A percentile compares a stretch with the other conserved stretches of the same genome.
These are phyloP conservation scores for Nomada fucata DNA, from an alignment of 2,888 invertebrate species.

Conservation along the genomic window DNA sequence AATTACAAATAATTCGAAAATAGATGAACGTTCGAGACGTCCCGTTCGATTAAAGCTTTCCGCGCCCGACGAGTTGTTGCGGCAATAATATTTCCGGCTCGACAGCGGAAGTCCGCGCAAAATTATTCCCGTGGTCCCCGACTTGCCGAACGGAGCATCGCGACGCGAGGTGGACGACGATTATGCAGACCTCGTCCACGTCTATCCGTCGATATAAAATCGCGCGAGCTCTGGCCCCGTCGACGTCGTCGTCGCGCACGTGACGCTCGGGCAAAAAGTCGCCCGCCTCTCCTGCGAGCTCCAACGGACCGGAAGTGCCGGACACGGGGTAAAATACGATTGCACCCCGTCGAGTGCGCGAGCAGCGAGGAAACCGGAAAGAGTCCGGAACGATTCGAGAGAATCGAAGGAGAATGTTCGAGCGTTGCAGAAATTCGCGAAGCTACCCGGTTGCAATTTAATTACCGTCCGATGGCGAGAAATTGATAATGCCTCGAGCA, in stretches of 20 bases:
- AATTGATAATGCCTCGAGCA: constrained; percentile 3
- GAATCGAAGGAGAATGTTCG: background rate
- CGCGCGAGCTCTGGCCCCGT: constrained; percentile 37
- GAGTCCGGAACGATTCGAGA: background rate
- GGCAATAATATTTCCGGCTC: background rate
- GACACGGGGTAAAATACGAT: constrained; percentile 72
- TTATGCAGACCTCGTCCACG: constrained; percentile 43
- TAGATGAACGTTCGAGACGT: too few species aligned
- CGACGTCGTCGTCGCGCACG: constrained; percentile 50
- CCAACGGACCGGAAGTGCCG: constrained; percentile 66
- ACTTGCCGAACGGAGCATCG: constrained; percentile 42
- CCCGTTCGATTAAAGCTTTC: too few species aligned
- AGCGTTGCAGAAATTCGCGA: constrained; percentile 15
- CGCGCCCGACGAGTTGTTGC: too few species aligned
- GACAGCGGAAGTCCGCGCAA: background rate
- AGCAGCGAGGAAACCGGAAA: constrained; percentile 18
- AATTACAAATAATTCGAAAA: too few species aligned
- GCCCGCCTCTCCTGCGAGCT: constrained; percentile 25
- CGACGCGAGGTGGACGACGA: constrained; percentile 15
- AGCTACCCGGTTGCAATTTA: background rate
- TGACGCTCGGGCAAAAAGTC: constrained; percentile 61
- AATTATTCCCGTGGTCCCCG: constrained; percentile 22
- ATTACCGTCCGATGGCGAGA: background rate
- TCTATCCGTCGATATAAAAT: constrained; percentile 45
- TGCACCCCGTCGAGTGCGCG: constrained; percentile 56